These are phyloP conservation scores for Cebus imitator DNA, from an alignment of 2,113 vertebrate genomes.

Conservation along the genomic window DNA sequence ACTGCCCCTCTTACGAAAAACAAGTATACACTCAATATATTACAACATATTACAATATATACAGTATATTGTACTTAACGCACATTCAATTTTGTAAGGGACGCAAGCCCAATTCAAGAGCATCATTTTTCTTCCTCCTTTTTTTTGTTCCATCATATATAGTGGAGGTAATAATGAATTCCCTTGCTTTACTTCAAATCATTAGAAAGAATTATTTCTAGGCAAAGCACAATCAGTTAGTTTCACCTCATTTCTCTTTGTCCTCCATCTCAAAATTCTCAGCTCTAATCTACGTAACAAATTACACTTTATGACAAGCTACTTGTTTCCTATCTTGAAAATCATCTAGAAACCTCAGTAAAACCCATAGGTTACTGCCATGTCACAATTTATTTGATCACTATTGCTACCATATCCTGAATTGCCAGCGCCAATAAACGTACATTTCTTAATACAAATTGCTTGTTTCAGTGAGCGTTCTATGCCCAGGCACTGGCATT, in stretches of 20 bases:
- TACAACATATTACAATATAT: too few species aligned
- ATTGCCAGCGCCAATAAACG: not conserved
- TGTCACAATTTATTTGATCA: not conserved
- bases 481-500: not conserved
- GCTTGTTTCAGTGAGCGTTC: not conserved
- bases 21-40: not conserved
- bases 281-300: not conserved
- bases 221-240: not conserved
- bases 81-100: not conserved
- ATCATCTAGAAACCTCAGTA: not conserved
- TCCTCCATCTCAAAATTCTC: not conserved
- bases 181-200: not conserved
- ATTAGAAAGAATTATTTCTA: not conserved
- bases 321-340: constrained; percentile 21
- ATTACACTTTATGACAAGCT: not conserved
- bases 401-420: not conserved
- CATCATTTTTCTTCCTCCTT: not conserved
- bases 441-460: not conserved
- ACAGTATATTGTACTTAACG: not conserved
- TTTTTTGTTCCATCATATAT: not conserved
- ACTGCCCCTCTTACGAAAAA: not conserved
- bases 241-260: not conserved
- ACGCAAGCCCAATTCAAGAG: not conserved
- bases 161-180: not conserved
- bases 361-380: not conserved